Percentiles rank a stretch among this genome's conserved stretches.
Conservation (phyloP, 1,140 invertebrate genomes). For the Pemphigus obesinymphae region DNA sequence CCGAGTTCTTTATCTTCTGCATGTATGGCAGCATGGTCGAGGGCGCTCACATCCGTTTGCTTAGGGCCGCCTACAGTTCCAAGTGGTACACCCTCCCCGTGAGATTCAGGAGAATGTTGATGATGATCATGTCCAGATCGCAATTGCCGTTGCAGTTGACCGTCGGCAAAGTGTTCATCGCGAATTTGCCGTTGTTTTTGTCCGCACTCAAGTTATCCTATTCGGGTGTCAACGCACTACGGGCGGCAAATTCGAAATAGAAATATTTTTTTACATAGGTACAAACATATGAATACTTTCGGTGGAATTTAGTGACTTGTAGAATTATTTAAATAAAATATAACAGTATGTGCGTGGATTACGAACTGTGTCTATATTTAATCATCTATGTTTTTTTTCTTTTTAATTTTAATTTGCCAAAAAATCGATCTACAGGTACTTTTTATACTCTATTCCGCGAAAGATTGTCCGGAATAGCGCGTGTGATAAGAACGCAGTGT, state of each 20-base stretch:
- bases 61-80: not conserved
- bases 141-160: not conserved
- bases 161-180: conserved; percentile 6
- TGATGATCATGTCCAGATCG: not conserved
- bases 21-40: conserved; percentile 16
- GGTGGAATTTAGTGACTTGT: too few relatives aligned
- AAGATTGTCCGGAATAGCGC: too few relatives aligned
- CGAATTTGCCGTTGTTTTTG: not conserved
- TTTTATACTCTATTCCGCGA: too few relatives aligned
- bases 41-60: not conserved
- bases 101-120: not conserved
- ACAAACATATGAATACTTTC: too few relatives aligned
- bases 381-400: too few relatives aligned
- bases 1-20: conserved; percentile 1
- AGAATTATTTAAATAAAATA: too few relatives aligned
- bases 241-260: not conserved
- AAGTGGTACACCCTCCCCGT: not conserved
- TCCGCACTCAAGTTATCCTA: conserved; percentile 2
- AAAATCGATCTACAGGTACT: too few relatives aligned
- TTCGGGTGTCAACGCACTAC: not conserved
- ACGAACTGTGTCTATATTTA: too few relatives aligned
- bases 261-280: too few relatives aligned
- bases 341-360: too few relatives aligned
- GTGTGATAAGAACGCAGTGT: too few relatives aligned
- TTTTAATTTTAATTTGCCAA: too few relatives aligned